phyloP scores from a whole-genome alignment of 2,888 invertebrate species.

The Lordiphosa fenestrarum region DNA sequence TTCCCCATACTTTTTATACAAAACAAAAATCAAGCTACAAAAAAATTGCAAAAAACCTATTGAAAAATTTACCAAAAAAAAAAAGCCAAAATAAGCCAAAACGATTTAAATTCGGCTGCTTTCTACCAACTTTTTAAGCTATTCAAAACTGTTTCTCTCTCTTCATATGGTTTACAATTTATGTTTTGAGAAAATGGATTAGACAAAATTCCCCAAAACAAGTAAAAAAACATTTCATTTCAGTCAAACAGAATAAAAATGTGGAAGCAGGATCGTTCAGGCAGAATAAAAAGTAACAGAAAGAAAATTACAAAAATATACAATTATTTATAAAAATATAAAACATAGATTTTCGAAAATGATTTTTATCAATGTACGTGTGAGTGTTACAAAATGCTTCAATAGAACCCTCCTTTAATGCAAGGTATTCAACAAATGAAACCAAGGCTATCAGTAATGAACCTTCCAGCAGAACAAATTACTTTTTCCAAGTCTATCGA shows the following conservation, averaged over 20 bases:
- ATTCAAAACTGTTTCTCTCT: conserved; percentile 26
- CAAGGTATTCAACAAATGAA: conserved; percentile 56
- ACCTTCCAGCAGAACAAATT: conserved; percentile 64
- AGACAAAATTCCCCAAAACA: conserved; percentile 42
- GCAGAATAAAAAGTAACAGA: conserved; percentile 57
- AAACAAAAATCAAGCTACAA: conserved; percentile 27
- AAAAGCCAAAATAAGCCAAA: conserved; percentile 35
- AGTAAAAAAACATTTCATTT: conserved; percentile 25
- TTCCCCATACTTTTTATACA: conserved; percentile 12
- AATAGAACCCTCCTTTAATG: conserved; percentile 41
- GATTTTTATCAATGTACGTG: conserved; percentile 52
- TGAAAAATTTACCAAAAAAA: conserved; percentile 21
- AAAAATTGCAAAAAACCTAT: conserved; percentile 45
- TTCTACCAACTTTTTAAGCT: conserved; percentile 32
- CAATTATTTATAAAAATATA: conserved; percentile 25
- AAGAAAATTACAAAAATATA: conserved; percentile 19
- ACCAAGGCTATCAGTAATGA: conserved; percentile 73
- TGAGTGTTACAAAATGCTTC: conserved; percentile 46
- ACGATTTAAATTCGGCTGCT: conserved; percentile 34
- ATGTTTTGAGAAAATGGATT: conserved; percentile 60
- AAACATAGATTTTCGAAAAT: conserved; percentile 7
- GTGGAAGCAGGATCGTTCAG: conserved; percentile 80
- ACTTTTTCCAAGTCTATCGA: conserved; percentile 2
- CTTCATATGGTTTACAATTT: conserved; percentile 25
- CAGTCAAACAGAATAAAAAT: conserved; percentile 51